Conservation (phyloP, 2,113 vertebrate species). For the Lathamus discolor region DNA sequence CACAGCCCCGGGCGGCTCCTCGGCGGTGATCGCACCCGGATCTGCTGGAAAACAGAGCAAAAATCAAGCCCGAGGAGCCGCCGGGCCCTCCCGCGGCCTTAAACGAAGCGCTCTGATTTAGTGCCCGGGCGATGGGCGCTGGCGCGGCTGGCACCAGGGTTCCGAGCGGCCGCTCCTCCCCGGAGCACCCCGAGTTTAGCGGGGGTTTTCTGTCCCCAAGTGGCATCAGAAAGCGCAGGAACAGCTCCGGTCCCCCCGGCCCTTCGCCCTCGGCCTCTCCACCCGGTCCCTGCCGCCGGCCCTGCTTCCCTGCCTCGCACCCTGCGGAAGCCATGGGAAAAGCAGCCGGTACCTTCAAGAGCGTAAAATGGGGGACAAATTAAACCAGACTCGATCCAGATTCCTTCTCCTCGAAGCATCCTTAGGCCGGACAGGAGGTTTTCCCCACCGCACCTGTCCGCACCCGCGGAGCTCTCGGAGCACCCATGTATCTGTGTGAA, state of each 20-base stretch:
- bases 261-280: not conserved
- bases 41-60: not conserved
- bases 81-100: not conserved
- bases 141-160: not conserved
- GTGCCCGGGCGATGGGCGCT: not conserved
- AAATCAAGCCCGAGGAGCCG: not conserved
- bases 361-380: accelerated
- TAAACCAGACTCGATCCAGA: accelerated
- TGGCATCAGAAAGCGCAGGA: not conserved
- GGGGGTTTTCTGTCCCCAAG: not conserved
- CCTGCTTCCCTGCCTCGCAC: not conserved
- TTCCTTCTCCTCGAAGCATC: not conserved
- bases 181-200: not conserved
- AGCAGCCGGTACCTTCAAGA: not conserved
- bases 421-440: not conserved
- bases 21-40: not conserved
- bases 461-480: not conserved
- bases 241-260: not conserved
- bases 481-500: not conserved
- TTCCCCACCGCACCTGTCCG: slow-evolving; percentile 22
- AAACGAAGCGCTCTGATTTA: not conserved
- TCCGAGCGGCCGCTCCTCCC: accelerated
- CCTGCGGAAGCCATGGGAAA: not conserved
- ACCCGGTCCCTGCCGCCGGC: not conserved
- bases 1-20: not conserved